phyloP scores from a whole-genome alignment of 1,140 invertebrate species.

The Euura saliciscinereae region DNA sequence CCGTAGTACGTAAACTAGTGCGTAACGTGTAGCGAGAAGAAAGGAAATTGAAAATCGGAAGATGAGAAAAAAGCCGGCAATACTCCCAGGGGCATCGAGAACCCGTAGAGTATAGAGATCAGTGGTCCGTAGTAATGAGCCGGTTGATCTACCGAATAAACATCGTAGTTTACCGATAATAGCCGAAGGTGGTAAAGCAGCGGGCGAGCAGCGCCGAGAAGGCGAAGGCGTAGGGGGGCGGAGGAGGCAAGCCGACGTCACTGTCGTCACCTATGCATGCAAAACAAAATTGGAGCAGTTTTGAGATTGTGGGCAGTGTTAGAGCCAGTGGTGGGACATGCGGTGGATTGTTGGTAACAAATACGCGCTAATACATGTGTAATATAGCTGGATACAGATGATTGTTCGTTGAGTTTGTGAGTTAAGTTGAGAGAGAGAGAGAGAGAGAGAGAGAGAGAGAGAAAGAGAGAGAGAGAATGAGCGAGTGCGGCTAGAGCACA shows the following conservation, averaged over 20 bases:
- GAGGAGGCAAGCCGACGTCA: slow-evolving; percentile 43
- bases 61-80: no score
- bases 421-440: not conserved
- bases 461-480: no score
- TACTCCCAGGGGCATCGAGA: no score
- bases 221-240: slow-evolving; percentile 33
- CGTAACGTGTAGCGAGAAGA: no score
- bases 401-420: not conserved
- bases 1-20: no score
- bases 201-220: slow-evolving; percentile 25
- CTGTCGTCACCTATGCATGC: slow-evolving; percentile 47
- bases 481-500: no score
- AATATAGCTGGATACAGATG: not conserved
- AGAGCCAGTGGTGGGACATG: not conserved
- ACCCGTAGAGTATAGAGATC: not conserved
- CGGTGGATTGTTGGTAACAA: slow-evolving; percentile 6
- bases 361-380: not conserved
- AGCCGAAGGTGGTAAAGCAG: slow-evolving; percentile 38
- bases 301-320: slow-evolving; percentile 24
- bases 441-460: no score
- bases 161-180: slow-evolving; percentile 54
- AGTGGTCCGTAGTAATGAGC: slow-evolving; percentile 9
- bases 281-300: slow-evolving; percentile 41
- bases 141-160: slow-evolving; percentile 46
- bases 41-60: no score